Percentiles rank a stretch among this genome's conserved stretches.
Conservation (phyloP, 2,888 invertebrate species). For the Drosophila barbarae region DNA sequence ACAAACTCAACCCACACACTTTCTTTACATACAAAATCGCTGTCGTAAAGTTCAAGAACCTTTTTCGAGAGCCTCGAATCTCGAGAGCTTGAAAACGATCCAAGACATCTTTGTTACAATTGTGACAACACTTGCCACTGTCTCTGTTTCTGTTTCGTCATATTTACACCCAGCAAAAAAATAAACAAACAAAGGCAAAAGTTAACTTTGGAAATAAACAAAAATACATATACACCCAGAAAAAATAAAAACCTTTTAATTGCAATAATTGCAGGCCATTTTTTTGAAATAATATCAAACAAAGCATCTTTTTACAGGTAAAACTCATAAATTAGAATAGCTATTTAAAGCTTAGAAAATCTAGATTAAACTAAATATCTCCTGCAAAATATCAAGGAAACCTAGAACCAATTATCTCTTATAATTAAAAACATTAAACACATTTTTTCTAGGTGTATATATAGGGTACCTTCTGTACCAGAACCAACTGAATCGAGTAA, state of each 20-base stretch:
- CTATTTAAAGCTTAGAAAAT: neutral
- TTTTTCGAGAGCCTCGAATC: constrained; percentile 51
- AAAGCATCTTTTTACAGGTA: no score
- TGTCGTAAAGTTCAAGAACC: constrained; percentile 65
- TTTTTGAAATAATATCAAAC: neutral
- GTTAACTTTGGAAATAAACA: neutral
- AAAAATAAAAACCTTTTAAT: neutral
- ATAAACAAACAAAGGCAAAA: neutral
- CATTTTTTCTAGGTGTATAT: neutral
- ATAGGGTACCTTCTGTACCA: constrained; percentile 3
- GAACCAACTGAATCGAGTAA: constrained; percentile 37
- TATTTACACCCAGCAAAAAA: constrained; percentile 1
- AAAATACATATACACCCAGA: neutral
- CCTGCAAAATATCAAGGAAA: neutral
- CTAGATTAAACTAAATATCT: neutral
- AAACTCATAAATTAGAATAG: no score
- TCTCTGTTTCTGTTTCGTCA: constrained; percentile 21
- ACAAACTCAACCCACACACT: constrained; percentile 53
- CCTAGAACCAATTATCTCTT: neutral
- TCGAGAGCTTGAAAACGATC: constrained; percentile 53
- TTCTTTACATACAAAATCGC: constrained; percentile 43
- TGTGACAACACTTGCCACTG: constrained; percentile 50
- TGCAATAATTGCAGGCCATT: neutral
- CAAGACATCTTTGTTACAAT: constrained; percentile 45
- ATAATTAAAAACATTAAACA: neutral